Percentiles rank a stretch among this genome's conserved stretches.
phyloP scores from a whole-genome alignment of 2,888 invertebrate genomes.

The Lycophotia porphyrea region DNA sequence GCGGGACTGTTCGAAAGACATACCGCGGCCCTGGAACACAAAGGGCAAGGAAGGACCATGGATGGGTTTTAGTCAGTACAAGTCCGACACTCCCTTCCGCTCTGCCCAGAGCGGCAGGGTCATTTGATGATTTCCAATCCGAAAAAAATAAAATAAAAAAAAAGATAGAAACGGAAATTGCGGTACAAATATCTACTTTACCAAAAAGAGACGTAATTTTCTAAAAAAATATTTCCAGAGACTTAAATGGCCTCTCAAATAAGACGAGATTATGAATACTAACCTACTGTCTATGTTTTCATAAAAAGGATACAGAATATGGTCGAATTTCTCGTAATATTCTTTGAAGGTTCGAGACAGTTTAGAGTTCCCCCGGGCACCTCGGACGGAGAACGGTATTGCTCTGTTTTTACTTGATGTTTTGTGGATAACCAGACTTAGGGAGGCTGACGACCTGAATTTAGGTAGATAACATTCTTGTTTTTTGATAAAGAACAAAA shows the following conservation, averaged over 20 bases:
- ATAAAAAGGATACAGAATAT: constrained; percentile 42
- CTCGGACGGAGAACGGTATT: constrained; percentile 11
- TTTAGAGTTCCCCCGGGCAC: constrained; percentile 39
- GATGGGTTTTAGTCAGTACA: too few relatives aligned
- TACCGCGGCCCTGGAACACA: too few relatives aligned
- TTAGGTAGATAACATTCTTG: background rate
- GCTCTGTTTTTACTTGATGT: constrained; percentile 33
- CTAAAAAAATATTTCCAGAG: background rate
- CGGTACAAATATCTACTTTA: background rate
- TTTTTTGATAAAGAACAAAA: background rate
- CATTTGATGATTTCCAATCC: too few relatives aligned
- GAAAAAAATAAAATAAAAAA: too few relatives aligned
- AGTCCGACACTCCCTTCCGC: too few relatives aligned
- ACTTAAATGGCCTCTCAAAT: constrained; percentile 9
- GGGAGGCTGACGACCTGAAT: background rate
- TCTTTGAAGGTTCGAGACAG: constrained; percentile 49
- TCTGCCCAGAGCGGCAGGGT: too few relatives aligned
- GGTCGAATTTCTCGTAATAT: constrained; percentile 29
- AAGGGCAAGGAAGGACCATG: too few relatives aligned
- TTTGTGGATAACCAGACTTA: constrained; percentile 9
- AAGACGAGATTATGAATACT: constrained; percentile 39
- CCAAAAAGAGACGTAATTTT: constrained; percentile 2
- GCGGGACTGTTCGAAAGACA: too few relatives aligned
- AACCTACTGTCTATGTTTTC: constrained; percentile 23
- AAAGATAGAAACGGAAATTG: background rate